phyloP scores from a whole-genome alignment of 2,797 vertebrate species.

The Pseudochirops corinnae region DNA sequence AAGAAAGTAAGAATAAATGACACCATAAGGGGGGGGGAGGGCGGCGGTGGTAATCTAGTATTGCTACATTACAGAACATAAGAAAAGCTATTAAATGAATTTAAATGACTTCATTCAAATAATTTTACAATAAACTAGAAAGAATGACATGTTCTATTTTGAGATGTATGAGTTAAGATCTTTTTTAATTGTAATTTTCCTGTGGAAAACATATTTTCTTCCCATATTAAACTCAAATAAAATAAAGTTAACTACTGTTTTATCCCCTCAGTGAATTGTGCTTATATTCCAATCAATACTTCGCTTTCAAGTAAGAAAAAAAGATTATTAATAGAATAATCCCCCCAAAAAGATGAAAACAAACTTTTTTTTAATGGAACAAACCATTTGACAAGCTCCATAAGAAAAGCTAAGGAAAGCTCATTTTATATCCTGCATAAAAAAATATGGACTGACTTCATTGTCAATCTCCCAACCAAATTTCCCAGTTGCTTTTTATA shows the following conservation, averaged over 20 bases:
- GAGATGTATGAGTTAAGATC: slow-evolving; percentile 24
- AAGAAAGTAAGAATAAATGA: neutral
- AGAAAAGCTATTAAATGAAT: slow-evolving; percentile 19
- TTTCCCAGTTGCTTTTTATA: neutral
- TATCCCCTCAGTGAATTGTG: slow-evolving; percentile 57
- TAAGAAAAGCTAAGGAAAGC: neutral
- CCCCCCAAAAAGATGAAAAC: slow-evolving; percentile 60
- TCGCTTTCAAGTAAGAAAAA: slow-evolving; percentile 57
- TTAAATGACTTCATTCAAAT: slow-evolving; percentile 29
- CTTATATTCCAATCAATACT: slow-evolving; percentile 22
- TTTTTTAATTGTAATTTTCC: slow-evolving; percentile 32
- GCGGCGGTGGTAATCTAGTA: slow-evolving; percentile 24
- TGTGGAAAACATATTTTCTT: slow-evolving; percentile 58
- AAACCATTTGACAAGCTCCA: slow-evolving; percentile 18
- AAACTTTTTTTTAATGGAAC: slow-evolving; percentile 53
- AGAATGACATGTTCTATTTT: slow-evolving; percentile 21
- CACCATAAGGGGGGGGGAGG: neutral
- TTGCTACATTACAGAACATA: slow-evolving; percentile 17
- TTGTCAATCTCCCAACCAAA: neutral
- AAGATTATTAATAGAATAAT: slow-evolving; percentile 48
- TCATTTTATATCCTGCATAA: neutral
- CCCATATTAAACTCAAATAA: slow-evolving; percentile 53
- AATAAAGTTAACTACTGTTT: slow-evolving; percentile 63
- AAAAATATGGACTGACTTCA: neutral
- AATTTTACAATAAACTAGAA: slow-evolving; percentile 28